Conservation (phyloP, 2,888 invertebrate genomes). For the Brachynemurus nebulosus region DNA sequence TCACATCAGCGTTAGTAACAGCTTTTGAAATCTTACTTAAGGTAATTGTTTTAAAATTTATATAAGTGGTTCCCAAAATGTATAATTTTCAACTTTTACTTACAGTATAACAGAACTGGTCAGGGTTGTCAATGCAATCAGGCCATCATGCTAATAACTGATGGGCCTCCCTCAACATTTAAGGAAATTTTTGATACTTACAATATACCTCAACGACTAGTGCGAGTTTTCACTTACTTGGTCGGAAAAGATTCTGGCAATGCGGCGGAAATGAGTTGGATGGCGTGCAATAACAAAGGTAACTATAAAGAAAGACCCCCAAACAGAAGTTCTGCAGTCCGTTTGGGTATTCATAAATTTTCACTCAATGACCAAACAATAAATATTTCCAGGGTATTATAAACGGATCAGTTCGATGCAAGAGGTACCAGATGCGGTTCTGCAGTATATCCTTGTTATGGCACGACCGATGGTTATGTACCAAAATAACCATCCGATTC, state of each 20-base stretch:
- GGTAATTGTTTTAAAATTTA: no score
- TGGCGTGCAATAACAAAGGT: slow-evolving; percentile 98
- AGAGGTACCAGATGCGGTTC: slow-evolving; percentile 82
- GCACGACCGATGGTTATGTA: slow-evolving; percentile 93
- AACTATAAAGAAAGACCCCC: no score
- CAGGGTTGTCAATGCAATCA: slow-evolving; percentile 93
- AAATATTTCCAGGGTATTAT: slow-evolving; percentile 54
- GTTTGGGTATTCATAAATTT: neutral
- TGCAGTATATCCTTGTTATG: slow-evolving; percentile 90
- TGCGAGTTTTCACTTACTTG: slow-evolving; percentile 91
- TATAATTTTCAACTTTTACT: no score
- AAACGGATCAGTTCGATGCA: slow-evolving; percentile 78
- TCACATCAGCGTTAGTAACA: slow-evolving; percentile 79
- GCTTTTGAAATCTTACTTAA: slow-evolving; percentile 85
- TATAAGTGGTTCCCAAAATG: no score
- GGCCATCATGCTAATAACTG: slow-evolving; percentile 94
- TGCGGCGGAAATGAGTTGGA: slow-evolving; percentile 73
- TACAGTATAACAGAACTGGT: slow-evolving; percentile 65
- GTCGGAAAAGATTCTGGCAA: slow-evolving; percentile 88
- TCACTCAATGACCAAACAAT: neutral
- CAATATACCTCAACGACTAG: slow-evolving; percentile 89
- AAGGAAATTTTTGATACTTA: slow-evolving; percentile 53
- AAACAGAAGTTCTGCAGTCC: neutral
- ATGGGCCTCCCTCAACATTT: slow-evolving; percentile 67
- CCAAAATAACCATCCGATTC: slow-evolving; percentile 77